Evolutionary conservation across 2,113 vertebrate genomes (phyloP).

Genomic region (Anoplopoma fimbria): DNA sequence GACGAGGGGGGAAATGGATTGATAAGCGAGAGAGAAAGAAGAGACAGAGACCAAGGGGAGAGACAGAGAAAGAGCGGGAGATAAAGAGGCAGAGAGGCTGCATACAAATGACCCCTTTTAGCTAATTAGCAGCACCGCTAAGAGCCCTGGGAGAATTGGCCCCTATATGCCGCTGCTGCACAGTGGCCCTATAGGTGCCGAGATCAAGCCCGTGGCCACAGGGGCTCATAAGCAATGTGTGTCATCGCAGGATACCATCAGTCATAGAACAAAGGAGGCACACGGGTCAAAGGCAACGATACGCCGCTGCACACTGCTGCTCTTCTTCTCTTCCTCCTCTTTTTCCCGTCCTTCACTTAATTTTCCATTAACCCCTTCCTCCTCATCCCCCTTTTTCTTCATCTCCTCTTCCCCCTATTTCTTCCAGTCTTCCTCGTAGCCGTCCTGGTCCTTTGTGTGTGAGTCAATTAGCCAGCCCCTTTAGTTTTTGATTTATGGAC

Average conservation of each 20-base stretch:
- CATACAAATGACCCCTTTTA: constrained; percentile 68
- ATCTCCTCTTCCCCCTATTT: not conserved
- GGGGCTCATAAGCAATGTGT: constrained; percentile 55
- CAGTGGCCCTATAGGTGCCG: constrained; percentile 55
- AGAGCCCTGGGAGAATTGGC: constrained; percentile 45
- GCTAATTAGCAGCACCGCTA: constrained; percentile 64
- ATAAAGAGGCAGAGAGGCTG: constrained; percentile 48
- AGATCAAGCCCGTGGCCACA: constrained; percentile 43
- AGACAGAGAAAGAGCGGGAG: constrained; percentile 10
- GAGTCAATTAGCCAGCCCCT: constrained; percentile 71
- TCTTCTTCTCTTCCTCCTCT: constrained; percentile 24
- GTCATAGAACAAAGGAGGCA: constrained; percentile 73
- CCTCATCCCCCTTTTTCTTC: constrained; percentile 7
- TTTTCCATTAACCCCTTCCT: constrained; percentile 51
- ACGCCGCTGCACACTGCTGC: constrained; percentile 10
- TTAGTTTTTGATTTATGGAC: constrained; percentile 80
- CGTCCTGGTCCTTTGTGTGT: constrained; percentile 55
- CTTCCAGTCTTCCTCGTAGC: not conserved
- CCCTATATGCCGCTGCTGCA: constrained; percentile 22
- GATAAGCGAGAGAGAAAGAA: constrained; percentile 29
- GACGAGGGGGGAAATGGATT: not conserved
- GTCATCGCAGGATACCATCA: constrained; percentile 58
- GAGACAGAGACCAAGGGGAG: not conserved
- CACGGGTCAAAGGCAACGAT: constrained; percentile 37
- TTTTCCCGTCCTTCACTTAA: constrained; percentile 26